Evolutionary conservation across 2,888 invertebrate species (phyloP).

Genomic region (Pseudococcus longispinus): DNA sequence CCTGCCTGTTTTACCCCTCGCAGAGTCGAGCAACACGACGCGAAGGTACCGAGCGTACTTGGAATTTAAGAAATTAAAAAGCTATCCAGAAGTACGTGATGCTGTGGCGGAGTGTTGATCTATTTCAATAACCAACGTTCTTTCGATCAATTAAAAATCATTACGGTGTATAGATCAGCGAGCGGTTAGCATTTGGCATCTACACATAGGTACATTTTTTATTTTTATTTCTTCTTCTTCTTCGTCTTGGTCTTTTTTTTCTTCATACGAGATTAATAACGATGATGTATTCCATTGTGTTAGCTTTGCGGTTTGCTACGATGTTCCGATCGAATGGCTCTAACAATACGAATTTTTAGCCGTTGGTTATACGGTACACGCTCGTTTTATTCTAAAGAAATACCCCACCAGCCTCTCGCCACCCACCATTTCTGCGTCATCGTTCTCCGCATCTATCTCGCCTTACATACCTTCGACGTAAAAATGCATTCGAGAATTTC

Average conservation of each 20-base stretch:
- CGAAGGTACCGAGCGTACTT: background rate
- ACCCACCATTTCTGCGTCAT: background rate
- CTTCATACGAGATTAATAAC: slow-evolving; percentile 26
- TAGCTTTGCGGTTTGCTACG: slow-evolving; percentile 25
- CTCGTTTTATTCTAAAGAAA: slow-evolving; percentile 10
- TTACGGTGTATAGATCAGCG: slow-evolving; percentile 7
- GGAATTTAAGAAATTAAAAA: background rate
- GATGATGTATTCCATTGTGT: slow-evolving; percentile 43
- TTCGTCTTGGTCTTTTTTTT: background rate
- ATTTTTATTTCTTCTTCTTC: background rate
- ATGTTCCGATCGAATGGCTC: slow-evolving; percentile 25
- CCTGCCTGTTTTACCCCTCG: no score
- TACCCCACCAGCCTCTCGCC: background rate
- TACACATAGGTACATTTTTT: background rate
- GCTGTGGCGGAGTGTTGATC: background rate
- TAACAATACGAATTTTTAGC: slow-evolving; percentile 44
- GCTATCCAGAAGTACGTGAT: background rate
- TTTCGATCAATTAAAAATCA: slow-evolving; percentile 40
- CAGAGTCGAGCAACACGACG: background rate
- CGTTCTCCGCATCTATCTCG: background rate
- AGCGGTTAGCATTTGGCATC: slow-evolving; percentile 23
- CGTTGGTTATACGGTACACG: slow-evolving; percentile 37
- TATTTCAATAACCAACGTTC: background rate
- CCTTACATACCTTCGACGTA: background rate
- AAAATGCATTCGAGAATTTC: slow-evolving; percentile 3